Evolutionary conservation across 2,888 invertebrate genomes (phyloP), one percentile per base, ranked within the genome.

Genomic region (Chrysina gloriosa): DNA sequence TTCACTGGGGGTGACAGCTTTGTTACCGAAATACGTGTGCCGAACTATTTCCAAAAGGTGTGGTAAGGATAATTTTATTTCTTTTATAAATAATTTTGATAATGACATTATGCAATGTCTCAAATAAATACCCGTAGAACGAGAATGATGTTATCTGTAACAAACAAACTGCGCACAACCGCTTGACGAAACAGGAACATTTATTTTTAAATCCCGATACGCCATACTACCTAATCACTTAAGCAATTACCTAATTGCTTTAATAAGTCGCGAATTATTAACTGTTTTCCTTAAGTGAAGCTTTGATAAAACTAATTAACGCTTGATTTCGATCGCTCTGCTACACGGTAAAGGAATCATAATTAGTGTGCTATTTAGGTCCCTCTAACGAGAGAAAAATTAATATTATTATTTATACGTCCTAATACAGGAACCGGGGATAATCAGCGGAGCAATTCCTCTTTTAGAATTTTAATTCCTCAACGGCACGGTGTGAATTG

Each of bases 401-500:
- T 36, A 36, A 56, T 31, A 6, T 34, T 31, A 34, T 31, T 54
- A 34, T 34, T 19, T 16, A 16, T 52, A 50, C 23, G 27, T 61
- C 16, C 45, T 45, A 45, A 45, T 16, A 36, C 66, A 66, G 66
- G 66, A 66, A 66, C 56, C 45, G 45, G 34, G 14, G 48, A 47
- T 56, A 67, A 67, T 50, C 58, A 58, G n/a, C 66, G 11, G 54
- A 31, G 61, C 50, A 63, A 39, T 61, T 63, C 19, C 63, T 63
- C 48, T 29, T 67, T 67, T 61, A 42, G 45, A 61, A 42, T 42
- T 61, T 61, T 61, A 61, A 61, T 67, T 58, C 54, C 16, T 52
- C 29, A 16, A 29, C 4, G 7, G 6, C 16, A 52, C 31, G 19
- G 14, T 27, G 14, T n/a, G 1, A n/a, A 48, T 23, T 5, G 23